Evolutionary conservation across 1,140 invertebrate species (phyloP).

Genomic region (Aphidius ervi): DNA sequence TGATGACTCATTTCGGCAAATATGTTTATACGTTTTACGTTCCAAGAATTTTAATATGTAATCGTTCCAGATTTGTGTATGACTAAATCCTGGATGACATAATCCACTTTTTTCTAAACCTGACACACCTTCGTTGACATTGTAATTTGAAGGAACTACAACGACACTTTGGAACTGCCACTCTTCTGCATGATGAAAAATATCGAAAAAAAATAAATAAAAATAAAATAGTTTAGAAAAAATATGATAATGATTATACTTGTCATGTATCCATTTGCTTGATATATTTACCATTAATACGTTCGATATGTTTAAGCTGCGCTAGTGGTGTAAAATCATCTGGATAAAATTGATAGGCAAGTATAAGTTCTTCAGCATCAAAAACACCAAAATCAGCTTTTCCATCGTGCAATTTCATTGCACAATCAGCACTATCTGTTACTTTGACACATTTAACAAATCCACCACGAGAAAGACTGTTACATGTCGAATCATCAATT

Average conservation of each 20-base stretch:
- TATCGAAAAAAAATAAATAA: not conserved
- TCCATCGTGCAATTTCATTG: conserved; percentile 47
- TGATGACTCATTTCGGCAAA: conserved; percentile 37
- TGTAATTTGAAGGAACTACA: conserved; percentile 44
- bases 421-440: conserved; percentile 54
- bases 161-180: conserved; percentile 58
- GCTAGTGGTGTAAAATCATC: conserved; percentile 47
- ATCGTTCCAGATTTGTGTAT: conserved; percentile 56
- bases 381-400: conserved; percentile 56
- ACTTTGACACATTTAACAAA: conserved; percentile 35
- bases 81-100: conserved; percentile 61
- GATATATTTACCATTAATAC: conserved; percentile 32
- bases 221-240: conserved; percentile 1
- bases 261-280: not conserved
- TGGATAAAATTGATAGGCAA: conserved; percentile 51
- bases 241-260: conserved; percentile 4
- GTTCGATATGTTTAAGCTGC: conserved; percentile 48
- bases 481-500: conserved; percentile 18
- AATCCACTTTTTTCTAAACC: conserved; percentile 53
- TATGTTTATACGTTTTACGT: conserved; percentile 38
- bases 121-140: conserved; percentile 41
- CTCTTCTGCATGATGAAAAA: conserved; percentile 45
- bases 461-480: conserved; percentile 26
- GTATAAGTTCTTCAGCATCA: conserved; percentile 55
- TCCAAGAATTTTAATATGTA: conserved; percentile 59